Percentiles rank a stretch among this genome's conserved stretches.
These are phyloP conservation scores for Disparrhopalites patrizii DNA, from an alignment of 2,888 invertebrate species.

Conservation along the genomic window DNA sequence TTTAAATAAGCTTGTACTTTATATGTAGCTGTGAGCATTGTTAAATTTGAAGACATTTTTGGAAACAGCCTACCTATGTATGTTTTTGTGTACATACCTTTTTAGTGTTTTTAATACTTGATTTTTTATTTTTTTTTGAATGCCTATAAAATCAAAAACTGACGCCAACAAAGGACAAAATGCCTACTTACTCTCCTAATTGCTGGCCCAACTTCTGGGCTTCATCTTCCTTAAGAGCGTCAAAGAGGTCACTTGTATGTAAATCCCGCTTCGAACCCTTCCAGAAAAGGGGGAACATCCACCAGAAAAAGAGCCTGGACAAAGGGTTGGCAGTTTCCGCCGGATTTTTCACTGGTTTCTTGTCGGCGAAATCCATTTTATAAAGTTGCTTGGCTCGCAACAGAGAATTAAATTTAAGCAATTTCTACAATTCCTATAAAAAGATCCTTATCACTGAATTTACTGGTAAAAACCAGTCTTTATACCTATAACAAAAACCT, in stretches of 20 bases:
- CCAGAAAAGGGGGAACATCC: neutral
- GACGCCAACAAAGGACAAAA: too few relatives aligned
- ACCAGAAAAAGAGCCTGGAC: neutral
- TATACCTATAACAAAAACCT: too few relatives aligned
- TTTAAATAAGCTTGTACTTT: too few relatives aligned
- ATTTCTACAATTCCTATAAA: too few relatives aligned
- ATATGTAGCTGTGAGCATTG: too few relatives aligned
- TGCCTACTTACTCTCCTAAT: neutral
- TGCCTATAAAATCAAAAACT: neutral
- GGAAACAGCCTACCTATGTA: too few relatives aligned
- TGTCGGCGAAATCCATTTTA: neutral
- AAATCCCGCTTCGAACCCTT: neutral
- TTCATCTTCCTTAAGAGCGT: neutral
- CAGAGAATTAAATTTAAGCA: too few relatives aligned
- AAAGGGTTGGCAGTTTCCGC: neutral
- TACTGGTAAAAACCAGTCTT: too few relatives aligned
- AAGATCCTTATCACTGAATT: too few relatives aligned
- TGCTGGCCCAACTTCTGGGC: neutral
- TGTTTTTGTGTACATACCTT: neutral
- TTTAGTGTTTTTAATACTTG: neutral
- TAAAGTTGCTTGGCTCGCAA: too few relatives aligned
- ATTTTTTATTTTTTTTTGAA: neutral
- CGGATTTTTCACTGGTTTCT: neutral
- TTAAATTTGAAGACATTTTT: too few relatives aligned
- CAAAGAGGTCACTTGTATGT: neutral